phyloP scores from a whole-genome alignment of 2,888 invertebrate species.

The Drosophila algonquin region DNA sequence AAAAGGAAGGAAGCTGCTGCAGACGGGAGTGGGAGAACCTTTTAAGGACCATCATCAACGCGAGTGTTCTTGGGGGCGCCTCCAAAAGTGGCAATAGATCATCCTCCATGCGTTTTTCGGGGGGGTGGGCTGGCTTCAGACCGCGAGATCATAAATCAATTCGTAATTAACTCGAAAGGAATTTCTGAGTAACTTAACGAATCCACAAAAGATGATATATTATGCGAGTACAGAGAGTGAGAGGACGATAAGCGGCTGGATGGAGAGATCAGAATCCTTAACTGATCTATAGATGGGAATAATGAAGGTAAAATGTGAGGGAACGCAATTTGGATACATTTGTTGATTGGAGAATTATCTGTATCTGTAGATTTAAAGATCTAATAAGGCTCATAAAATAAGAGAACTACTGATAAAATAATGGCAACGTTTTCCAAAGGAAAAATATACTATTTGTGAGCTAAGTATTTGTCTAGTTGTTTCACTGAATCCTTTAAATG shows the following conservation, averaged over 20 bases:
- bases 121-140: constrained; percentile 1
- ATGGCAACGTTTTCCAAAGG: too few relatives aligned
- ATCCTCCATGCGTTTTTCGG: constrained; percentile 21
- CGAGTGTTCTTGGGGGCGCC: constrained; percentile 8
- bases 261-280: neutral
- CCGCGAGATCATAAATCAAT: constrained; percentile 68
- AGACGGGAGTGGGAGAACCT: constrained; percentile 30
- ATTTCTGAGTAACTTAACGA: neutral
- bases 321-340: neutral
- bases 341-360: neutral
- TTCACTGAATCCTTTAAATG: neutral
- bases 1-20: constrained; percentile 7
- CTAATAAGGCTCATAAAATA: too few relatives aligned
- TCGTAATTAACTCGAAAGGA: constrained; percentile 56
- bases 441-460: too few relatives aligned
- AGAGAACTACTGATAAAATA: too few relatives aligned
- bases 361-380: too few relatives aligned
- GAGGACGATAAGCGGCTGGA: neutral
- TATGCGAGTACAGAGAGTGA: neutral
- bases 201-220: constrained; percentile 27
- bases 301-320: neutral
- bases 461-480: neutral
- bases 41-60: constrained; percentile 38
- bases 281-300: neutral
- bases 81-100: constrained; percentile 60